Percentiles rank a stretch among this genome's conserved stretches.
Evolutionary conservation across 2,888 invertebrate genomes (phyloP).

Genomic region (Lasioglossum marginatum): DNA sequence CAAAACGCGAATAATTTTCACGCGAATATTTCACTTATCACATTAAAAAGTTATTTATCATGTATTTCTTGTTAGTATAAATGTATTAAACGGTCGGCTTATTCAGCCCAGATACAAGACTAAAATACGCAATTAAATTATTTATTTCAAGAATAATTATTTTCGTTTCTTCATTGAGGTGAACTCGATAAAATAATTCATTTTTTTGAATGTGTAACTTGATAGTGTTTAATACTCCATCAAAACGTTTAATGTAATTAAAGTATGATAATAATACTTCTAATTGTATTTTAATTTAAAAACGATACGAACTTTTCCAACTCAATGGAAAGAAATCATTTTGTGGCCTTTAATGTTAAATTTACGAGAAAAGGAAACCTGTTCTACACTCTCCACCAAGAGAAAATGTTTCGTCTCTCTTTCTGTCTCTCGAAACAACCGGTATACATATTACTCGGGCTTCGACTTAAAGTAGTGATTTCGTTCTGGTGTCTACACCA

Average conservation of each 20-base stretch:
- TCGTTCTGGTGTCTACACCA: slow-evolving; percentile 38
- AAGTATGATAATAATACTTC: too few relatives aligned
- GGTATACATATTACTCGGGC: slow-evolving; percentile 31
- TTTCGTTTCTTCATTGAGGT: background rate
- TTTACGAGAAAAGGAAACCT: background rate
- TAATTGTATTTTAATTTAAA: background rate
- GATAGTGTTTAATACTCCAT: background rate
- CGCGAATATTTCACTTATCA: background rate
- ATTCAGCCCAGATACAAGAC: too few relatives aligned
- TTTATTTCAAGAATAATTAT: background rate
- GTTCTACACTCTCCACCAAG: background rate
- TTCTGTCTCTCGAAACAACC: background rate
- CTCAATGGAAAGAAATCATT: background rate
- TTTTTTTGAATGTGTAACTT: too few relatives aligned
- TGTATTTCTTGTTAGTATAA: background rate
- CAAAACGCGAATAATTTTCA: background rate
- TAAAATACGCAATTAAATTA: background rate
- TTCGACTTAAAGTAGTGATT: slow-evolving; percentile 54
- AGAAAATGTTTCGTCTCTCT: background rate
- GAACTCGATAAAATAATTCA: background rate
- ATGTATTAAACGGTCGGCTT: background rate
- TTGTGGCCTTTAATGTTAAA: background rate
- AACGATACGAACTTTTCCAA: background rate
- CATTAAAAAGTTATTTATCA: background rate
- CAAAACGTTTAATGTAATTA: background rate